These are phyloP conservation scores for Phylloscopus trochiloides DNA, from an alignment of 2,113 vertebrate species.

Conservation along the genomic window DNA sequence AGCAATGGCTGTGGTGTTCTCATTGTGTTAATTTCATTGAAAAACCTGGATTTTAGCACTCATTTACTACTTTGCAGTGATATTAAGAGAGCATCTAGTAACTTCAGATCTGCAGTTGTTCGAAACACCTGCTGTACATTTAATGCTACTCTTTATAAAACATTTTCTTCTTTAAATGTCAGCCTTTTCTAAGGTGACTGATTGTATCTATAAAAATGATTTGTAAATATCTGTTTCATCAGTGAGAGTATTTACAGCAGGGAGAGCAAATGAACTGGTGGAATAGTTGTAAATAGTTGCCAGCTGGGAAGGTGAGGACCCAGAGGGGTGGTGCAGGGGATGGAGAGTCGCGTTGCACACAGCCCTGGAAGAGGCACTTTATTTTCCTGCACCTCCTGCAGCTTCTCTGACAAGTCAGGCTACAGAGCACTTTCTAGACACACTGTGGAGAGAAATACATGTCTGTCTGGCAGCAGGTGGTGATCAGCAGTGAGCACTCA, in stretches of 20 bases:
- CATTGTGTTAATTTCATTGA: not conserved
- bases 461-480: not conserved
- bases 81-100: not conserved
- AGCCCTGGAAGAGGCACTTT: conserved; percentile 25
- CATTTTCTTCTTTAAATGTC: not conserved
- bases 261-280: not conserved
- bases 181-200: not conserved
- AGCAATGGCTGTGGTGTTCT: not conserved
- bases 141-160: not conserved
- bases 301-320: not conserved
- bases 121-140: not conserved
- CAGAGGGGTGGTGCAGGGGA: not conserved
- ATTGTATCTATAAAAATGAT: conserved; percentile 1
- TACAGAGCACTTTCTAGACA: conserved; percentile 26
- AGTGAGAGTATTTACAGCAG: not conserved
- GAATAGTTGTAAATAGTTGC: not conserved
- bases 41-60: not conserved
- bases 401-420: conserved; percentile 3
- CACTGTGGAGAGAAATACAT: not conserved
- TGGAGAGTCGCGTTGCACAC: not conserved
- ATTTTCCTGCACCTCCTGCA: conserved; percentile 9
- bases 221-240: conserved; percentile 29
- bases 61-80: not conserved
- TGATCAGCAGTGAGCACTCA: not conserved
- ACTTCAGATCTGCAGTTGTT: not conserved